Evolutionary conservation across 2,797 vertebrate species (phyloP).

Genomic region (Coregonus ussuriensis): DNA sequence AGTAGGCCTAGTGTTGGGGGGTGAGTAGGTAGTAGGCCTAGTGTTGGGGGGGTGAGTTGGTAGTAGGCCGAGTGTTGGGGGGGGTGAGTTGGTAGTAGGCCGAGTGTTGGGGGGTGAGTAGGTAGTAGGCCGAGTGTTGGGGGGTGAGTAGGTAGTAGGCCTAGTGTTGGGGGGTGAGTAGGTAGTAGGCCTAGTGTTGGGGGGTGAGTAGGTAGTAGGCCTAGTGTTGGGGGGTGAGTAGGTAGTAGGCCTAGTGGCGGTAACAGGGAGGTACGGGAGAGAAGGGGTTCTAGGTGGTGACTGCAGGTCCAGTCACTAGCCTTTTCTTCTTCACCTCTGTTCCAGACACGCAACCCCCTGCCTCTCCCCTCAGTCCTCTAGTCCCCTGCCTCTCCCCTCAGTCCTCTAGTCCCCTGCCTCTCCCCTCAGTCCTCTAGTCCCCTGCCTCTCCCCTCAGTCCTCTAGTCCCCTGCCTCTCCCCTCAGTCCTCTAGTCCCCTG

Average conservation of each 20-base stretch:
- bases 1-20: neutral
- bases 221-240: neutral
- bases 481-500: neutral
- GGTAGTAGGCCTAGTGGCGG: neutral
- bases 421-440: no score
- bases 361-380: slow-evolving; percentile 54
- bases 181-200: neutral
- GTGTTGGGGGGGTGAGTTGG: neutral
- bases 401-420: no score
- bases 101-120: neutral
- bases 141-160: neutral
- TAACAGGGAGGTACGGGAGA: neutral
- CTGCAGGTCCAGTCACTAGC: slow-evolving; percentile 89
- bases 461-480: slow-evolving; percentile 32
- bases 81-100: neutral
- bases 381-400: no score
- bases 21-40: neutral
- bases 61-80: no score
- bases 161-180: neutral
- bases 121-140: neutral
- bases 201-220: neutral
- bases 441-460: slow-evolving; percentile 54
- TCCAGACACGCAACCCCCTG: neutral
- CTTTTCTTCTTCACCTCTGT: slow-evolving; percentile 12
- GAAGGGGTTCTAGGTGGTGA: slow-evolving; percentile 55